Percentiles rank a stretch among this genome's conserved stretches.
phyloP scores from a whole-genome alignment of 2,797 vertebrate genomes.

The Allenopithecus nigroviridis region DNA sequence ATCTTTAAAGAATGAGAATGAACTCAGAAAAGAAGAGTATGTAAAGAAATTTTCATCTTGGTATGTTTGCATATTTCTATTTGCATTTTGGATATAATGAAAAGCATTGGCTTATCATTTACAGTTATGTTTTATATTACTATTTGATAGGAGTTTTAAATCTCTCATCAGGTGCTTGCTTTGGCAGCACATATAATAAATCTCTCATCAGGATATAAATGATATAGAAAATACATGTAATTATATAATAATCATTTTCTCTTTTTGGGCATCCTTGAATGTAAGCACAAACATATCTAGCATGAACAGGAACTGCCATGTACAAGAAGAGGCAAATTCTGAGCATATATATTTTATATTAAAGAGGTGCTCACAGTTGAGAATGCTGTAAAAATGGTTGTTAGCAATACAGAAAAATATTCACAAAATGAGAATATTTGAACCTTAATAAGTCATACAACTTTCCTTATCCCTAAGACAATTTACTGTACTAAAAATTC shows the following conservation, averaged over 20 bases:
- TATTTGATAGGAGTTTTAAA: not conserved
- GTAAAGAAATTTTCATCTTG: not conserved
- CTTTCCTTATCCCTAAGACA: not conserved
- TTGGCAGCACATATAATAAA: not conserved
- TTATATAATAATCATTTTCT: not conserved
- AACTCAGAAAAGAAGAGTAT: not conserved
- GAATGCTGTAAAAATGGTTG: not conserved
- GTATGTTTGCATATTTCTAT: not conserved
- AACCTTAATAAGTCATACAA: not conserved
- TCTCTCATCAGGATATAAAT: not conserved
- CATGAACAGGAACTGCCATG: not conserved
- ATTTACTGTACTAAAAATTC: not conserved
- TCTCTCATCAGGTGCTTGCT: not conserved
- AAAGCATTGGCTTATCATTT: not conserved
- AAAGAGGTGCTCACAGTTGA: not conserved
- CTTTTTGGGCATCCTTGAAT: not conserved
- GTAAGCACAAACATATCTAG: not conserved
- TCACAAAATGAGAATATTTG: not conserved
- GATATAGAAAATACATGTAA: not conserved
- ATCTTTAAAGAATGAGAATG: not conserved
- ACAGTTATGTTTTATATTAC: not conserved
- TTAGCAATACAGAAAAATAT: not conserved
- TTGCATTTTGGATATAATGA: not conserved
- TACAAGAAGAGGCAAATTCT: not conserved
- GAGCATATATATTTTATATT: not conserved